Conservation (phyloP, 2,888 invertebrate species). For the Drosophila anomalata region DNA sequence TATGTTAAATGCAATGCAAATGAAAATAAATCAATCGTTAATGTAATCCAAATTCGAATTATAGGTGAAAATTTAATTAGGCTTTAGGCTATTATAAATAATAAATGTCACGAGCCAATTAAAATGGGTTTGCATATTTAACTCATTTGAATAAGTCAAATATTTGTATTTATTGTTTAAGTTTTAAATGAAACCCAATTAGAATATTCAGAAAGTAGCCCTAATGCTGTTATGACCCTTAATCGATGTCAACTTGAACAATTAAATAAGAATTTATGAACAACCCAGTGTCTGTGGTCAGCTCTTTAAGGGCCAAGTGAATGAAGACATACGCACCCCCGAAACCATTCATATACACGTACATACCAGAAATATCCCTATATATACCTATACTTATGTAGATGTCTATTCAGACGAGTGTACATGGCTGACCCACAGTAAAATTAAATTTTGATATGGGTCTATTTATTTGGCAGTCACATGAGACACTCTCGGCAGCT, state of each 20-base stretch:
- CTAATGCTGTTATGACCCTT: not conserved
- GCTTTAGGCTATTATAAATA: too few relatives aligned
- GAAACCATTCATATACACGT: not conserved
- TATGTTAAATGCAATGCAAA: not conserved
- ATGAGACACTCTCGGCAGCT: slow-evolving; percentile 47
- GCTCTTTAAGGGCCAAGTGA: slow-evolving; percentile 17
- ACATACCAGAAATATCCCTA: slow-evolving; percentile 7
- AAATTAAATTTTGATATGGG: slow-evolving; percentile 73
- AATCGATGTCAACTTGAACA: slow-evolving; percentile 4
- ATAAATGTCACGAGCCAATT: not conserved
- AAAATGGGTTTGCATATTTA: not conserved
- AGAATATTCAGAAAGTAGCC: not conserved
- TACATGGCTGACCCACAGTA: slow-evolving; percentile 51
- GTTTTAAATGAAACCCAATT: not conserved
- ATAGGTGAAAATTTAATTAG: not conserved
- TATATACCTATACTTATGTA: slow-evolving; percentile 12
- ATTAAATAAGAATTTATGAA: slow-evolving; percentile 13
- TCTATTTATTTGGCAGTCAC: slow-evolving; percentile 60
- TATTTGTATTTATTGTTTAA: not conserved
- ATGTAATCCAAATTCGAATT: not conserved
- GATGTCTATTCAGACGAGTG: slow-evolving; percentile 17
- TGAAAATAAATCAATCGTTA: not conserved
- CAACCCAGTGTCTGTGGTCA: slow-evolving; percentile 11
- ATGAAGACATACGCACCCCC: slow-evolving; percentile 16
- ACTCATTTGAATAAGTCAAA: not conserved